Evolutionary conservation across 2,888 invertebrate genomes (phyloP), one percentile per base, ranked within the genome.

Genomic region (Gandaritis pyraliata): DNA sequence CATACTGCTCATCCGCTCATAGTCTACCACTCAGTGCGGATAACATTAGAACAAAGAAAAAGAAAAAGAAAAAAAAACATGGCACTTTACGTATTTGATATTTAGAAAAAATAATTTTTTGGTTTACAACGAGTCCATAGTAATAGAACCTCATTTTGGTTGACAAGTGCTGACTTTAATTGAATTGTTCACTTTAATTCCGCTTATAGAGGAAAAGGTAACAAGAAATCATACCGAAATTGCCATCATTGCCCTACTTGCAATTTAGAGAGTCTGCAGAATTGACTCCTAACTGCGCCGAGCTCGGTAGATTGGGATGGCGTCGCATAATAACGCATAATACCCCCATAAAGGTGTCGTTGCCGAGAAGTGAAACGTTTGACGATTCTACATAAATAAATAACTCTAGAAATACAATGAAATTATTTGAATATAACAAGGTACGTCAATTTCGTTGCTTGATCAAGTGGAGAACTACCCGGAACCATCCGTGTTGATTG

Each of bases 271-370:
- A 66, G 69, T 66, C 64, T 65, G 64, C 67, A 57, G 69, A 73
- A 70, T 70, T 71, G 66, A 71, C 65, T 73, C 59, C 41, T 63
- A 64, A 65, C 66, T 67, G 69, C 63, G 65, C 58, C 59, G 59
- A 49, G 65, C 63, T 60, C 57, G 53, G 55, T 64, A 77, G 76
- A 74, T 78, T 77, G 71, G 58, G 55, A 64, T 66, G 66, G 63
- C 56, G 58, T 71, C 72, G 71, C 71, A 72, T 78, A 75, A 74
- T 76, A 73, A 75, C 74, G 73, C 70, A 72, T 77, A 76, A 74
- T 72, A 70, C 55, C 41, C 41, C 41, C 62, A 65, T 68, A 69
- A 75, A 62, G 33, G 59, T 59, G 62, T 61, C 58, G 51, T 46
- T 51, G 30, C 33, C 52, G 49, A 60, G 56, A 62, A 62, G 45